A percentile compares a stretch with the other conserved stretches of the same genome.
Evolutionary conservation across 2,888 invertebrate species (phyloP).

Genomic region (Caradrina kadenii): DNA sequence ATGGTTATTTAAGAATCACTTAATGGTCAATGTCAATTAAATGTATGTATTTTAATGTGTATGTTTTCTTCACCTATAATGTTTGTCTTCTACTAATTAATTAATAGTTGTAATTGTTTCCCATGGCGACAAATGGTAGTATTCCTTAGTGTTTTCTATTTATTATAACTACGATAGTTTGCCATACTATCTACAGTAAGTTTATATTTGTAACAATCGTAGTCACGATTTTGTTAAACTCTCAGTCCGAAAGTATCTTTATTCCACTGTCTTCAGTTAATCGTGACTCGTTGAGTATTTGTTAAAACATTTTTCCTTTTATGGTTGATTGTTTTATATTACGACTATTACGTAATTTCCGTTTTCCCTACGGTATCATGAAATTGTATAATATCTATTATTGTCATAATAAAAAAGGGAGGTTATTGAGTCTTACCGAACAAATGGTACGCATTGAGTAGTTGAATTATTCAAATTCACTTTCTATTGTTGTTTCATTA

Average conservation of each 20-base stretch:
- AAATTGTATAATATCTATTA: slow-evolving; percentile 24
- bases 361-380: slow-evolving; percentile 28
- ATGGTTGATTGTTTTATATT: slow-evolving; percentile 47
- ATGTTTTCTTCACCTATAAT: background rate
- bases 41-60: background rate
- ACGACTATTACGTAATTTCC: slow-evolving; percentile 38
- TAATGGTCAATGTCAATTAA: slow-evolving; percentile 40
- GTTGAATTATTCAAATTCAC: slow-evolving; percentile 50
- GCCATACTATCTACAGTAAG: slow-evolving; percentile 18
- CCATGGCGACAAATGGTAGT: background rate
- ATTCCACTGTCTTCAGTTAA: slow-evolving; percentile 32
- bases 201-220: slow-evolving; percentile 41
- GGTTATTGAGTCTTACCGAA: slow-evolving; percentile 15
- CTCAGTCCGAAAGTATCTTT: slow-evolving; percentile 35
- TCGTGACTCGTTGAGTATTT: slow-evolving; percentile 54
- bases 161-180: slow-evolving; percentile 11
- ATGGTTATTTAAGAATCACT: slow-evolving; percentile 30
- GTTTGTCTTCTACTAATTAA: slow-evolving; percentile 5
- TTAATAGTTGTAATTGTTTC: background rate
- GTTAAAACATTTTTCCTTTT: slow-evolving; percentile 54
- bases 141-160: background rate
- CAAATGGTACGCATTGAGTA: slow-evolving; percentile 5
- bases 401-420: background rate
- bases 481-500: slow-evolving; percentile 64
- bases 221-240: slow-evolving; percentile 55